Base-by-base conservation (phyloP, 2,113 vertebrate species). In the Percopsis transmontana region DNA sequence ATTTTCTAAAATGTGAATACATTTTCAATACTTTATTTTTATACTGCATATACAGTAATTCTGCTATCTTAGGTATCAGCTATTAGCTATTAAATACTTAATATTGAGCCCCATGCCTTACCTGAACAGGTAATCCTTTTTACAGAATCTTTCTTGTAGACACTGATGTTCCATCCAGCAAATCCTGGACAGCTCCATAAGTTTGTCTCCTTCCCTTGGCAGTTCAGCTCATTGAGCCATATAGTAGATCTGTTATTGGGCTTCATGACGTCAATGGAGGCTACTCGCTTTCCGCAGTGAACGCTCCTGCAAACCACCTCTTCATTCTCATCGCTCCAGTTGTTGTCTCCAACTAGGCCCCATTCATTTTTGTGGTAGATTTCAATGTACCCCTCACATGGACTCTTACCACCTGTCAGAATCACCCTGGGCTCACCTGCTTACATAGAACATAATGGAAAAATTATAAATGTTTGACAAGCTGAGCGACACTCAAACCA, bases 331-430 rank as follows among this genome's bases (percentile, higher is more conserved):
- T 0, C 0, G 1, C 0, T 11, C 91, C 89, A 91, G 1, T 0
- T 0, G 5, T 15, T n/a, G 13, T 69, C 20, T 6, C 88, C 85
- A 1, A 89, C 80, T 5, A 58, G 41, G 1, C 88, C 84, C 83
- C 57, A 62, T 0, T 0, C 0, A 0, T 0, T 0, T 0, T 54
- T 0, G 2, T 70, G 0, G 63, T 56, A 80, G 15, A 90, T 27
- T 47, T 87, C 45, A 23, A 87, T 16, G 8, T 72, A 51, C n/a
- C 90, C 91, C 16, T 74, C 10, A 42, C 91, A 92, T 0, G 87
- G 79, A 1, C 23, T 16, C 0, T 0, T 0, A 0, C 38, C 63
- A 1, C 41, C 23, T 1, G 2, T 42, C 0, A 91, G 78, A 38
- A 70, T 48, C 20, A 88, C 58, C 33, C 19, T 61, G 2, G 73